Conservation (phyloP, 1,140 invertebrate species). For the Aradophagus sp. region DNA sequence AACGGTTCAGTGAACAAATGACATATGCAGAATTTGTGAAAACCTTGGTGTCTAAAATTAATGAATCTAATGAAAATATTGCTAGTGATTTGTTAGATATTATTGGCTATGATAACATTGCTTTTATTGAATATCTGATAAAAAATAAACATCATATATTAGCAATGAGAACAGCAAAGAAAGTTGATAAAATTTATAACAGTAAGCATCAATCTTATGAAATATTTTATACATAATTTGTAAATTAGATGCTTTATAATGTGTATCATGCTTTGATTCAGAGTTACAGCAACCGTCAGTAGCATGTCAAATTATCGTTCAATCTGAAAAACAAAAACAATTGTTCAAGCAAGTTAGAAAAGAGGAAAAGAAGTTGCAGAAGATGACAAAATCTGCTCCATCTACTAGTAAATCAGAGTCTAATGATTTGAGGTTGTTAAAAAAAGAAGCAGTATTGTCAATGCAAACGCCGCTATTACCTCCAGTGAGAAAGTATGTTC, state of each 20-base stretch:
- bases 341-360: constrained; percentile 88
- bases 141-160: constrained; percentile 80
- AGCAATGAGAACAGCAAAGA: constrained; percentile 69
- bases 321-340: constrained; percentile 88
- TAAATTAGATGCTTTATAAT: constrained; percentile 34
- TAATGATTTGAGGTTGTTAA: constrained; percentile 72
- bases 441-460: constrained; percentile 72
- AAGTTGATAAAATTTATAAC: constrained; percentile 54
- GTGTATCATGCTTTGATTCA: constrained; percentile 14
- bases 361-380: constrained; percentile 89
- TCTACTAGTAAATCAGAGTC: constrained; percentile 76
- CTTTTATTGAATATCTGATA: constrained; percentile 87
- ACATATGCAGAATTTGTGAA: constrained; percentile 77
- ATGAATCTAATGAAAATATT: constrained; percentile 82
- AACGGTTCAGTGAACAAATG: constrained; percentile 70
- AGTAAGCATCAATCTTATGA: constrained; percentile 50
- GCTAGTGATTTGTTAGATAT: constrained; percentile 93
- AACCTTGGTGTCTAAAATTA: constrained; percentile 78
- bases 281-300: constrained; percentile 75
- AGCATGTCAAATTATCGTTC: constrained; percentile 85
- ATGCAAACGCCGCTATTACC: constrained; percentile 70
- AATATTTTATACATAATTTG: constrained; percentile 8
- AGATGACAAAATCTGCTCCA: constrained; percentile 75
- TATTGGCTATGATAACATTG: constrained; percentile 90
- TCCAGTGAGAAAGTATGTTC: constrained; percentile 39